phyloP scores from a whole-genome alignment of 2,797 vertebrate species.

The Phrynocephalus vlangalii region DNA sequence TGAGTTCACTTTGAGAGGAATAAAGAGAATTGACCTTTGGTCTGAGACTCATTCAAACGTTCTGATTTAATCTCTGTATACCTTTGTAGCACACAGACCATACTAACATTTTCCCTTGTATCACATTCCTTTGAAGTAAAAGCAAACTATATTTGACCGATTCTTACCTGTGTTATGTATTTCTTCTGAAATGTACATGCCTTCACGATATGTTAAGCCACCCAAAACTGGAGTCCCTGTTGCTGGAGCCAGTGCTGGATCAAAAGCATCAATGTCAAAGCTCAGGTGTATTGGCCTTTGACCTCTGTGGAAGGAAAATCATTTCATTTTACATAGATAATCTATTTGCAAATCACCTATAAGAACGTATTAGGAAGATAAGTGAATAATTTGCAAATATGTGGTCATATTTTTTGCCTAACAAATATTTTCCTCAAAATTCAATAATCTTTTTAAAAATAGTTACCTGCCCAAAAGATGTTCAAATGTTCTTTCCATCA shows the following conservation, averaged over 20 bases:
- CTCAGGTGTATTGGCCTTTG: constrained; percentile 94
- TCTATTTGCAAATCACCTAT: not conserved
- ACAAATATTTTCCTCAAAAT: not conserved
- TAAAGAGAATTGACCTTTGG: not conserved
- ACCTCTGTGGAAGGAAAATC: constrained; percentile 77
- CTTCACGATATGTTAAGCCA: constrained; percentile 98
- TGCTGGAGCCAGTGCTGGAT: constrained; percentile 93
- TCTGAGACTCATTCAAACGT: not conserved
- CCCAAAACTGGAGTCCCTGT: constrained; percentile 95
- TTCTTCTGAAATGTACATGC: constrained; percentile 96
- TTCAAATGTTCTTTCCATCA: constrained; percentile 96
- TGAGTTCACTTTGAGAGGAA: not conserved
- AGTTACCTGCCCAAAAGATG: constrained; percentile 90
- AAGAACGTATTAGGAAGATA: not conserved
- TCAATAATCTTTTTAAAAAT: constrained; percentile 16
- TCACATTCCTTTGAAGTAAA: not conserved
- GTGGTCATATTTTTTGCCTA: not conserved
- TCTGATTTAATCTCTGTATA: constrained; percentile 12
- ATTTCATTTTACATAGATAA: constrained; percentile 13
- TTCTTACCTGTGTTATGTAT: constrained; percentile 93
- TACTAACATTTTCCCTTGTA: not conserved
- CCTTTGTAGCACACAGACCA: not conserved
- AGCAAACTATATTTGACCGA: constrained; percentile 14
- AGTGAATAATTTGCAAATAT: not conserved
- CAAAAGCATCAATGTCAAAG: constrained; percentile 97